Evolutionary conservation across 1,140 invertebrate species (phyloP), one percentile per base, ranked within the genome.

Genomic region (Drosophila serrata): DNA sequence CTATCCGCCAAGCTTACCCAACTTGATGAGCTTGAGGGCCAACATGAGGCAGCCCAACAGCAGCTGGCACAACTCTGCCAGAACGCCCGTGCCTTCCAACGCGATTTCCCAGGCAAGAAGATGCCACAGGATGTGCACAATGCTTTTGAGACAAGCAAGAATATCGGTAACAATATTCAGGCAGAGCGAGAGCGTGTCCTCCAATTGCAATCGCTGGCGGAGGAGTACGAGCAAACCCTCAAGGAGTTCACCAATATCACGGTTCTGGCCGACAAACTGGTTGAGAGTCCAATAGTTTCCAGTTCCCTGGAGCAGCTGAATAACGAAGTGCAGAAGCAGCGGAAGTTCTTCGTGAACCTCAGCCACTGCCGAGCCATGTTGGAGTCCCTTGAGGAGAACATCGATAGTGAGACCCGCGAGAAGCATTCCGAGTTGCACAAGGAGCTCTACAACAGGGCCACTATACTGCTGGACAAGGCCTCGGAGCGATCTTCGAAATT

Each of bases 281-380:
- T 97, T 4, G 95, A 96, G 45, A 95, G 95, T 79, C 95, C 96
- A 17, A 95, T 97, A 31, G 94, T 95, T 3, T 96, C 97, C 1
- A 95, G 94, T 40, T 95, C 95, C 75, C 93, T 97, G 58, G 95
- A 96, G 78, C 96, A 97, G 80, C 92, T 98, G 11, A 96, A 97
- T 80, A 96, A 97, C 81, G 97, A 97, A 93, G 96, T 98, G 93
- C 96, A 97, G 76, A 98, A 97, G 84, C 96, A 97, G 86, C 94
- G 97, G 43, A 97, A 97, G 84, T 97, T 98, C 93, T 98, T 98
- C 85, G 96, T 97, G 0, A 97, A 97, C 80, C 92, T 98, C 11
- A 97, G 96, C 81, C 96, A 97, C 65, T 98, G 97, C 79, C 94
- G 96, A 79, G 95, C 95, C 24, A 97, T 97, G 72, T 93, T 98